Evolutionary conservation across 1,140 invertebrate genomes (phyloP), one percentile per base, ranked within the genome.

Genomic region (Babylonia areolata): DNA sequence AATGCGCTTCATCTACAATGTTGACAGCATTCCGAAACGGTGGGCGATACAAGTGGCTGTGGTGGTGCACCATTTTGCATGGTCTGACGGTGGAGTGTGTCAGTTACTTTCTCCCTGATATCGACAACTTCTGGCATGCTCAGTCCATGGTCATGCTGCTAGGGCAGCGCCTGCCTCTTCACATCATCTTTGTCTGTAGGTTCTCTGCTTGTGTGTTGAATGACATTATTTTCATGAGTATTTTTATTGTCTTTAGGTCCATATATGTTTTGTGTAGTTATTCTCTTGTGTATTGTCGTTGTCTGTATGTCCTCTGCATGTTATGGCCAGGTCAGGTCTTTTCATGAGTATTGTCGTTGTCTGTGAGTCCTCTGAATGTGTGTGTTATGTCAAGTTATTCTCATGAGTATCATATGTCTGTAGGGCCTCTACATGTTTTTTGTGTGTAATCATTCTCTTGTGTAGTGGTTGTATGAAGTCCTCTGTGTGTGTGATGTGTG

Each of bases 61-160:
- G 97, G 97, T 89, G 97, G 33, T 96, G 94, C 5, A 96, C 95
- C 3, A 91, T 97, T 83, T 90, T 97, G 6, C 96, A 97, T 92
- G 97, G 97, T 17, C 87, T 96, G 15, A 94, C 95, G 6, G 94
- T 96, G 11, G 96, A 97, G 93, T 92, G 93, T 83, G 89, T 96
- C n/a, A 95, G 94, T 84, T 96, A 96, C 90, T 94, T 95, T 88
- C 88, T 96, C 54, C 95, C 96, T 0, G 96, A 96, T 88, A 92
- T 94, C 81, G 96, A 97, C 91, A 97, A 97, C 92, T 97, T 97
- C 92, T 97, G 97, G 97, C 96, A 97, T 92, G 96, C 96, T 15
- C 96, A 97, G 93, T 96, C 96, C 0, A 96, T 96, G 3, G 93
- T 97, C 17, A 96, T 96, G 87, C 95, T 97, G 35, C 92, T 97